Conservation (phyloP, 2,888 invertebrate species). For the Globia sparganii region DNA sequence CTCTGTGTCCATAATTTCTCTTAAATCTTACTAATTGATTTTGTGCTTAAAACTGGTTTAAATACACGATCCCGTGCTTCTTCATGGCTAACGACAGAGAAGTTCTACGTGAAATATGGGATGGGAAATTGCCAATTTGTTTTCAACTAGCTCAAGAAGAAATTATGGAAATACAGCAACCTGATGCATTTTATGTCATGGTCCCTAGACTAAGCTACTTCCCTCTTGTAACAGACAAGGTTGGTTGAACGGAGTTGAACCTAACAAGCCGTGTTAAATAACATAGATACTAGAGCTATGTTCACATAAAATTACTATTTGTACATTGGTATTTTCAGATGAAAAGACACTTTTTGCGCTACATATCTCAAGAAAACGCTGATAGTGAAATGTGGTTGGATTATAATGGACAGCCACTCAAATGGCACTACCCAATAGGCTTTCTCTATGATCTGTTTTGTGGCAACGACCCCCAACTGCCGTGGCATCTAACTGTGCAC, state of each 20-base stretch:
- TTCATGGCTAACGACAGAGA: constrained; percentile 98
- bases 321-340: constrained; percentile 89
- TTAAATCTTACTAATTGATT: not conserved
- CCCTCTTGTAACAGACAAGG: constrained; percentile 98
- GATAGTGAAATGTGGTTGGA: constrained; percentile 98
- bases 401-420: constrained; percentile 96
- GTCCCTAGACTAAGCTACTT: constrained; percentile 98
- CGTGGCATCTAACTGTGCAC: constrained; percentile 98
- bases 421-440: constrained; percentile 97
- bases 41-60: constrained; percentile 3
- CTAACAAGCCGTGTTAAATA: not conserved
- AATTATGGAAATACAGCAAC: constrained; percentile 96
- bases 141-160: constrained; percentile 97
- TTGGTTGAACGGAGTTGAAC: constrained; percentile 75
- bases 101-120: constrained; percentile 98
- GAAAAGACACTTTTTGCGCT: constrained; percentile 96
- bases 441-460: constrained; percentile 96
- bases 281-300: not conserved
- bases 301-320: not conserved
- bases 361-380: constrained; percentile 94
- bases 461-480: constrained; percentile 93
- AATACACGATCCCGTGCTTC: not conserved
- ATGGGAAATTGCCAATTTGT: constrained; percentile 97
- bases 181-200: constrained; percentile 98
- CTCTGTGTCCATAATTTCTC: not conserved